Evolutionary conservation across 2,113 vertebrate genomes (phyloP).

Genomic region (Stegastes partitus): DNA sequence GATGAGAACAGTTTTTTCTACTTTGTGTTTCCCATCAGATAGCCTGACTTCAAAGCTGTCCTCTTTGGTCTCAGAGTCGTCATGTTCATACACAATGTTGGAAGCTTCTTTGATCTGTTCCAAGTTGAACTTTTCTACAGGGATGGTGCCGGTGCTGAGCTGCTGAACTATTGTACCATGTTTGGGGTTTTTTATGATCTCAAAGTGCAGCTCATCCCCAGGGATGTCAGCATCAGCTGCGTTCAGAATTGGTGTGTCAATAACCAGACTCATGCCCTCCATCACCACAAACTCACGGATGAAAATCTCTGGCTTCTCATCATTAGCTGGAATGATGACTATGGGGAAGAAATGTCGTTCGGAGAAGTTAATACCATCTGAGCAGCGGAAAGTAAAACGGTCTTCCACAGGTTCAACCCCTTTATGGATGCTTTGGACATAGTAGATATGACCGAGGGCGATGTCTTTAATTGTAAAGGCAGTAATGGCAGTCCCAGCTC

Average conservation of each 20-base stretch:
- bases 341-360: conserved; percentile 91
- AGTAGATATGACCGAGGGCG: conserved; percentile 89
- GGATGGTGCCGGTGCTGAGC: conserved; percentile 87
- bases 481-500: conserved; percentile 90
- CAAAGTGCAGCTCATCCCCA: conserved; percentile 87
- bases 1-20: conserved; percentile 87
- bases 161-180: conserved; percentile 92
- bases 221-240: conserved; percentile 92
- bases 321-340: conserved; percentile 90
- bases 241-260: conserved; percentile 92
- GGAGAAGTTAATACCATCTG: conserved; percentile 95
- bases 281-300: conserved; percentile 93
- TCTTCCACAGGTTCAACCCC: conserved; percentile 94
- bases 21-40: conserved; percentile 89
- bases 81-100: conserved; percentile 94
- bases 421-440: conserved; percentile 95
- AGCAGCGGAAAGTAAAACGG: conserved; percentile 92
- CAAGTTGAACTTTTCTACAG: conserved; percentile 88
- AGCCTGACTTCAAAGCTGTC: conserved; percentile 92
- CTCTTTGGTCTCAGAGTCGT: conserved; percentile 93
- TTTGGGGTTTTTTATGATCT: conserved; percentile 87
- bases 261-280: conserved; percentile 96
- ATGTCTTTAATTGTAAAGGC: conserved; percentile 94
- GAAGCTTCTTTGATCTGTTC: conserved; percentile 93
- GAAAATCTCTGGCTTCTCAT: conserved; percentile 94